Conservation (phyloP, 2,797 vertebrate species). For the Neomorphus geoffroyi region DNA sequence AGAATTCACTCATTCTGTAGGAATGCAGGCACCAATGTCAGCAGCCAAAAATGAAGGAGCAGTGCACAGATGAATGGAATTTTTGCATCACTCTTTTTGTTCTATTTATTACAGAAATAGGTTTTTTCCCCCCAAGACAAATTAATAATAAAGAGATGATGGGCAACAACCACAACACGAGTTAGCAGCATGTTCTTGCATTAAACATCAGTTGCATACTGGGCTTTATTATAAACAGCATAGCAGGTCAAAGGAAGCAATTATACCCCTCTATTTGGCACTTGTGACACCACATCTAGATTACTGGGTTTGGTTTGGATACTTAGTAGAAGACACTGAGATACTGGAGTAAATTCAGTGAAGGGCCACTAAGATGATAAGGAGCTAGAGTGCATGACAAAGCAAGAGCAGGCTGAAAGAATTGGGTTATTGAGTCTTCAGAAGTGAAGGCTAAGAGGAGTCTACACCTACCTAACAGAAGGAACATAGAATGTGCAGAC, state of each 20-base stretch:
- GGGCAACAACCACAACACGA: not conserved
- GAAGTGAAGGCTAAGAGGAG: not conserved
- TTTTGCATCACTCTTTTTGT: not conserved
- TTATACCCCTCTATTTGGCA: not conserved
- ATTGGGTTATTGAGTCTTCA: not conserved
- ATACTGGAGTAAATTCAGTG: not conserved
- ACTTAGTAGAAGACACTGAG: not conserved
- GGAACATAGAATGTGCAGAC: not conserved
- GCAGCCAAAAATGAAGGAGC: not conserved
- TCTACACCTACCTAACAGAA: not conserved
- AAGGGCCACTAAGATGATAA: not conserved
- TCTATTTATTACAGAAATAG: not conserved
- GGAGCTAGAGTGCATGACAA: not conserved
- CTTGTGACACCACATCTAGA: not conserved
- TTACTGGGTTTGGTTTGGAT: not conserved
- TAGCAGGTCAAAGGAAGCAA: not conserved
- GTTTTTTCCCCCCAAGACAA: not conserved
- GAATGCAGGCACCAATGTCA: not conserved
- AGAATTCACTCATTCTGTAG: not conserved
- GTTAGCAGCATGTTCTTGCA: not conserved
- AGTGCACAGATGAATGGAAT: not conserved
- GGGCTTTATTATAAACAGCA: not conserved
- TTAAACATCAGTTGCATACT: not conserved
- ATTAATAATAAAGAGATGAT: not conserved
- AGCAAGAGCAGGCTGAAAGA: not conserved